Evolutionary conservation across 2,888 invertebrate species (phyloP).

Genomic region (Brenthis daphne): DNA sequence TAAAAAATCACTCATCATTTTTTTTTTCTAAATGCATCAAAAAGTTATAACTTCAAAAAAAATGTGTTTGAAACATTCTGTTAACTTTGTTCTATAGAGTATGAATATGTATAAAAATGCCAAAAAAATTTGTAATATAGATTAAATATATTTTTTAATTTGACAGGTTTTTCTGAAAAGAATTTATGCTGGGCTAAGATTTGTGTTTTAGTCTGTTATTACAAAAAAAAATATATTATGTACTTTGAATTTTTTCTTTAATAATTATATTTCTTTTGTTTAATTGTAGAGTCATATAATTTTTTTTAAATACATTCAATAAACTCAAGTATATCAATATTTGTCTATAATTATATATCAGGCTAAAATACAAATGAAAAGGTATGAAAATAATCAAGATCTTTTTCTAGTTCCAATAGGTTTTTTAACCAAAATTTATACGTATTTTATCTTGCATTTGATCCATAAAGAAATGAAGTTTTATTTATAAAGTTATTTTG

Average conservation of each 20-base stretch:
- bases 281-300: neutral
- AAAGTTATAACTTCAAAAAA: no score
- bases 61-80: neutral
- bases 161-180: slow-evolving; percentile 16
- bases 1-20: no score
- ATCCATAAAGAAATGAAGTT: no score
- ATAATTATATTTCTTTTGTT: neutral
- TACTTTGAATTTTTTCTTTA: neutral
- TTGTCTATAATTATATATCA: neutral
- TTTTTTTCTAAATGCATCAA: no score
- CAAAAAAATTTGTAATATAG: slow-evolving; percentile 40
- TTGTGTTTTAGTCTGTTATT: slow-evolving; percentile 19
- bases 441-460: no score
- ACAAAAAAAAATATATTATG: no score
- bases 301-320: no score
- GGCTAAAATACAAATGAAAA: slow-evolving; percentile 1
- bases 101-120: slow-evolving; percentile 36
- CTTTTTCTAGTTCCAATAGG: neutral
- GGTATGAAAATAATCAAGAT: slow-evolving; percentile 24
- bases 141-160: slow-evolving; percentile 34
- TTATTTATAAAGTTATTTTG: no score
- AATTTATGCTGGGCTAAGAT: slow-evolving; percentile 2
- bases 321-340: no score
- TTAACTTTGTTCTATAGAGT: slow-evolving; percentile 13
- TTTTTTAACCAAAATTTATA: slow-evolving; percentile 11